phyloP scores from a whole-genome alignment of 1,140 invertebrate species.

The Drosophila littoralis region DNA sequence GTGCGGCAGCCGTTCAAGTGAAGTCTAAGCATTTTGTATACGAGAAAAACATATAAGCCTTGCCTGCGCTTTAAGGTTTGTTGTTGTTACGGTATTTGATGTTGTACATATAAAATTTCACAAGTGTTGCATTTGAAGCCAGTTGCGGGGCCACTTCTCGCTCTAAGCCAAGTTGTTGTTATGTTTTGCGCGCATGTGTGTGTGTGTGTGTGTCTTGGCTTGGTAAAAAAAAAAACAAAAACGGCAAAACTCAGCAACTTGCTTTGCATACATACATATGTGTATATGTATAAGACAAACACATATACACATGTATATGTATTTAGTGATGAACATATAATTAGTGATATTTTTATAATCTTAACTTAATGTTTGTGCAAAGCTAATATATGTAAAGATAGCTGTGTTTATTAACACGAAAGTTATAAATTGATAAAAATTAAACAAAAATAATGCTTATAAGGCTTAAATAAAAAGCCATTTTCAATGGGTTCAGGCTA shows the following conservation, averaged over 20 bases:
- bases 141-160: constrained; percentile 34
- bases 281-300: background rate
- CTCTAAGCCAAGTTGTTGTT: constrained; percentile 20
- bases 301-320: background rate
- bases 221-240: constrained; percentile 32
- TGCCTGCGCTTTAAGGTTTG: constrained; percentile 55
- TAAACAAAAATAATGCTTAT: too few species aligned
- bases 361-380: too few species aligned
- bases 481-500: too few species aligned
- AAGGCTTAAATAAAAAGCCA: background rate
- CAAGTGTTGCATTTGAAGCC: constrained; percentile 61
- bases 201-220: constrained; percentile 27
- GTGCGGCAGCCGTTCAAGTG: constrained; percentile 61
- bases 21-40: constrained; percentile 64
- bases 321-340: background rate
- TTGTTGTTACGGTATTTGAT: constrained; percentile 26
- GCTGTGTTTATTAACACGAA: too few species aligned
- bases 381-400: too few species aligned
- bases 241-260: constrained; percentile 44
- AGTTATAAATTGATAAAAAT: too few species aligned
- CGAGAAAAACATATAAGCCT: constrained; percentile 62
- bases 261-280: constrained; percentile 24
- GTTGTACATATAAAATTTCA: constrained; percentile 55
- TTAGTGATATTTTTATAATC: background rate
- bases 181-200: constrained; percentile 9